Conservation (phyloP, 2,797 vertebrate genomes). For the Eulemur mongoz region DNA sequence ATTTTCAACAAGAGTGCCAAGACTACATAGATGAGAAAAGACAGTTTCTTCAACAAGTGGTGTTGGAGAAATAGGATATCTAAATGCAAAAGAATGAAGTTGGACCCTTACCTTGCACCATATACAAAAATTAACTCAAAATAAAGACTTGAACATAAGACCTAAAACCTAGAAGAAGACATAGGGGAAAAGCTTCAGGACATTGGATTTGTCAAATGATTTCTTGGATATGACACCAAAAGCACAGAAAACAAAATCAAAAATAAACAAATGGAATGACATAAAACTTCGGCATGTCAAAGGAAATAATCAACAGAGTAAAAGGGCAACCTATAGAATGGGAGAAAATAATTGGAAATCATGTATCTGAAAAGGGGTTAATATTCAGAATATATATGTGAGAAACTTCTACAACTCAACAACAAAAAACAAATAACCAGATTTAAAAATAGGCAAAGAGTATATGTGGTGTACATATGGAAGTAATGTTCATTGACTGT, state of each 20-base stretch:
- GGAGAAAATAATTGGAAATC: background rate
- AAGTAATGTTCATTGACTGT: too few species aligned
- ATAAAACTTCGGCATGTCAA: background rate
- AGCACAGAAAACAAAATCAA: background rate
- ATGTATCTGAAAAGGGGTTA: background rate
- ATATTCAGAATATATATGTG: background rate
- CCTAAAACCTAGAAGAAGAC: background rate
- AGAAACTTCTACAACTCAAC: background rate
- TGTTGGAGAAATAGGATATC: background rate
- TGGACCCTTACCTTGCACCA: background rate
- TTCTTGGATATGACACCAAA: background rate
- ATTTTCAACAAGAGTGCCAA: background rate
- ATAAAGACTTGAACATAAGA: background rate
- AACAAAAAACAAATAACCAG: background rate
- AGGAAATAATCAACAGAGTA: background rate
- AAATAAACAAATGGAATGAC: background rate
- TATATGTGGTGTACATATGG: too few species aligned
- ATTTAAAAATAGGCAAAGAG: background rate
- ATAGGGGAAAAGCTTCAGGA: background rate
- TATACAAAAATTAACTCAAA: background rate
- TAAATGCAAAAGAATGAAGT: background rate
- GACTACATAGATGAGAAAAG: background rate
- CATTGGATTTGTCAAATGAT: background rate
- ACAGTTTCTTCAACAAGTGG: background rate
- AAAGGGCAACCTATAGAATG: background rate